phyloP scores from a whole-genome alignment of 2,797 vertebrate species.

The Coracias cyanogaster region DNA sequence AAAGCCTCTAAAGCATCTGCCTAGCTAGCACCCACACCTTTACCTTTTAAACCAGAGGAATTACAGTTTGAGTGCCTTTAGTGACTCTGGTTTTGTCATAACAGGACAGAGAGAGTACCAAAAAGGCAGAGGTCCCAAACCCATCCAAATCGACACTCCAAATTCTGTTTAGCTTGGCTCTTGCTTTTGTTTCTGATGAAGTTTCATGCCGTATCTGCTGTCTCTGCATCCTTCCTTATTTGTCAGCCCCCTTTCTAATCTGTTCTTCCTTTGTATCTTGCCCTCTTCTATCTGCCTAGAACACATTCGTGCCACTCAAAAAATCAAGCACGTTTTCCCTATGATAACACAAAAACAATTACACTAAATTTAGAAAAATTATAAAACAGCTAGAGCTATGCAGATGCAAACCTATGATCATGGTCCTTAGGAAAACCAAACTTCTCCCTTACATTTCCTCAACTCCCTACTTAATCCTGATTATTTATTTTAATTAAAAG shows the following conservation, averaged over 20 bases:
- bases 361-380: background rate
- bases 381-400: background rate
- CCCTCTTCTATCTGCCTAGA: background rate
- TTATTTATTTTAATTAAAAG: background rate
- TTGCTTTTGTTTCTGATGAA: background rate
- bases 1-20: background rate
- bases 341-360: background rate
- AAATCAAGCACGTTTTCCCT: background rate
- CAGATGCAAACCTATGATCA: background rate
- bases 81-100: background rate
- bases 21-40: background rate
- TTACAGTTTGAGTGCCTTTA: background rate
- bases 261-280: background rate
- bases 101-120: background rate
- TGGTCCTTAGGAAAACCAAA: background rate
- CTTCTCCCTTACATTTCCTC: background rate
- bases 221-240: background rate
- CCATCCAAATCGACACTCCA: background rate
- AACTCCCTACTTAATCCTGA: background rate
- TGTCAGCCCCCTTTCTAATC: background rate
- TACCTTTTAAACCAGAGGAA: background rate
- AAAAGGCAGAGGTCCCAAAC: background rate
- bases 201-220: background rate
- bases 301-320: background rate
- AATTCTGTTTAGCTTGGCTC: background rate